A percentile compares a stretch with the other conserved stretches of the same genome.
These are phyloP conservation scores for Dryobates pubescens DNA, from an alignment of 2,797 vertebrate species.

Conservation along the genomic window DNA sequence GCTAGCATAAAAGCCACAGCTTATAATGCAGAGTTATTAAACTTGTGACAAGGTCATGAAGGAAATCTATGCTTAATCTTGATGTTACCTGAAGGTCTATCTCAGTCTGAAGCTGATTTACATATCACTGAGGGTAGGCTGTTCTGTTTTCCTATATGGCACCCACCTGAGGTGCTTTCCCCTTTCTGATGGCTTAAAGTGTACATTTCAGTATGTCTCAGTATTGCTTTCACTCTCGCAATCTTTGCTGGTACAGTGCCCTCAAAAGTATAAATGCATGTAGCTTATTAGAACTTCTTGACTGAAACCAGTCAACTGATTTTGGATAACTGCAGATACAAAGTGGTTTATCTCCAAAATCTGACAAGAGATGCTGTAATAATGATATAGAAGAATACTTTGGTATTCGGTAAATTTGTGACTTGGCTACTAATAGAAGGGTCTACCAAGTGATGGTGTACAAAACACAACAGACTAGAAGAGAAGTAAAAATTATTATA, in stretches of 20 bases:
- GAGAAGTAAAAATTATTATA: neutral
- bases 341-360: neutral
- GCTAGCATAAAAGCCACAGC: too few species aligned
- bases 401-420: neutral
- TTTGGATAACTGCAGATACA: neutral
- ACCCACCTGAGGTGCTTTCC: too few species aligned
- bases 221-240: neutral
- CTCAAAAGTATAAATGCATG: neutral
- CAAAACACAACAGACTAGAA: neutral
- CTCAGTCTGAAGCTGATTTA: too few species aligned
- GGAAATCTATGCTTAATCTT: too few species aligned
- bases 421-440: neutral
- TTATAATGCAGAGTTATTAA: too few species aligned
- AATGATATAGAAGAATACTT: neutral
- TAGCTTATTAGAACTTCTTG: neutral
- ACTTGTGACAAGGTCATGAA: too few species aligned
- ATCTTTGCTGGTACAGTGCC: neutral
- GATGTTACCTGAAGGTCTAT: too few species aligned
- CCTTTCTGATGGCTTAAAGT: neutral
- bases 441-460: neutral
- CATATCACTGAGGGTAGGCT: too few species aligned
- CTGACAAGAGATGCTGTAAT: neutral
- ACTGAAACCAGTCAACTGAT: neutral
- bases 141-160: too few species aligned
- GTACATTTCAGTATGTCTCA: neutral